These are phyloP conservation scores for Microplitis demolitor DNA, from an alignment of 1,140 invertebrate genomes.

Conservation along the genomic window DNA sequence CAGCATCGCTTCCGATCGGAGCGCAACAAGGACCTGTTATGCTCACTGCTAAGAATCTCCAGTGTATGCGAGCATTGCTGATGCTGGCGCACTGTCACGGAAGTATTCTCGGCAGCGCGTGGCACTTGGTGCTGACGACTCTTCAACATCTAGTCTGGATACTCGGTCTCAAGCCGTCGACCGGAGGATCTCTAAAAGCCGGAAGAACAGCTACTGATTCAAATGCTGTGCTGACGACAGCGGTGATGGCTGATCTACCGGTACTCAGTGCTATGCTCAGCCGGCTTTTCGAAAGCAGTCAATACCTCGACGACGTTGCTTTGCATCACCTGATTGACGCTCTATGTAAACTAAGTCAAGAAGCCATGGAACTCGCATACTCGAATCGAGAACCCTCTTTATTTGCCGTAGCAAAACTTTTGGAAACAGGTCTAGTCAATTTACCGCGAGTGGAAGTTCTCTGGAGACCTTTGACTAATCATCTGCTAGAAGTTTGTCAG, in stretches of 20 bases:
- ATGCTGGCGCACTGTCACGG: slow-evolving; percentile 91
- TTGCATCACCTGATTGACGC: slow-evolving; percentile 97
- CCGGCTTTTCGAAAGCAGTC: slow-evolving; percentile 91
- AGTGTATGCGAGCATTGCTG: slow-evolving; percentile 91
- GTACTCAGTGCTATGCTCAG: slow-evolving; percentile 92
- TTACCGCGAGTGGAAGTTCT: slow-evolving; percentile 90
- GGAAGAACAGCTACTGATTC: slow-evolving; percentile 74
- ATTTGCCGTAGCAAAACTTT: slow-evolving; percentile 95
- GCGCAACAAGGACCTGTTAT: slow-evolving; percentile 95
- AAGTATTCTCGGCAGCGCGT: slow-evolving; percentile 87
- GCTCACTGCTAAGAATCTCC: slow-evolving; percentile 96
- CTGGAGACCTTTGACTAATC: slow-evolving; percentile 96
- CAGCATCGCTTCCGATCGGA: slow-evolving; percentile 75
- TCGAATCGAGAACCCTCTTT: slow-evolving; percentile 94
- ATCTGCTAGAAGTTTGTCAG: slow-evolving; percentile 93
- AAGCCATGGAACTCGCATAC: slow-evolving; percentile 97
- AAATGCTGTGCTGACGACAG: slow-evolving; percentile 93
- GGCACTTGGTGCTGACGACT: slow-evolving; percentile 94
- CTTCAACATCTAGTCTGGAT: slow-evolving; percentile 98
- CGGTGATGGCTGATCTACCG: slow-evolving; percentile 94
- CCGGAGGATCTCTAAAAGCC: slow-evolving; percentile 88
- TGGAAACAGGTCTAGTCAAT: slow-evolving; percentile 96
- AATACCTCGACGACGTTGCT: slow-evolving; percentile 91
- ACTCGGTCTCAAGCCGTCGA: slow-evolving; percentile 91
- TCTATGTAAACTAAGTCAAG: slow-evolving; percentile 92